Conservation (phyloP, 2,113 vertebrate species). For the Delphinapterus leucas region DNA sequence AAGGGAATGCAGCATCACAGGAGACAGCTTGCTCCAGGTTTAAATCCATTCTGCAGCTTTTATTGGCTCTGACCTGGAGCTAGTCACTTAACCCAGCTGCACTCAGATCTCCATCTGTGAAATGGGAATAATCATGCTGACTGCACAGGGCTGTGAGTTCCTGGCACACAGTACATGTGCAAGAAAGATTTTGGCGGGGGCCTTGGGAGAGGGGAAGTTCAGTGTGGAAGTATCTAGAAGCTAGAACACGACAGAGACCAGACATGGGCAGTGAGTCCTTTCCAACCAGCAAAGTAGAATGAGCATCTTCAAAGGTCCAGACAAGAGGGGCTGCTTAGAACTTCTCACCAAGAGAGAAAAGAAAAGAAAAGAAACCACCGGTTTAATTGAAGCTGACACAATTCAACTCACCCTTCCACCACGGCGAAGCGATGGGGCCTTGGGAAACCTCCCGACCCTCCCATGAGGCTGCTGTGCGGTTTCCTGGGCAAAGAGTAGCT, state of each 20-base stretch:
- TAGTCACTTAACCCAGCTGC: rapidly evolving
- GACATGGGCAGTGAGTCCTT: not conserved
- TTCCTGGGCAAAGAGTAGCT: not conserved
- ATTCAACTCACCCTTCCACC: rapidly evolving
- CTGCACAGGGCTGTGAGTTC: not conserved
- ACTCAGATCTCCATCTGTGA: not conserved
- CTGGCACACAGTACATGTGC: not conserved
- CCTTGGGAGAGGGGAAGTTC: not conserved
- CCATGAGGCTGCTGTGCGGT: not conserved
- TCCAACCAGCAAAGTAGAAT: not conserved
- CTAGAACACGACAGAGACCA: not conserved
- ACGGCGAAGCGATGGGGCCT: rapidly evolving
- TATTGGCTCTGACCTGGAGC: not conserved
- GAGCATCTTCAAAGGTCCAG: not conserved
- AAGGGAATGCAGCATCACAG: rapidly evolving
- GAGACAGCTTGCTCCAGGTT: not conserved
- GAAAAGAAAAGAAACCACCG: not conserved
- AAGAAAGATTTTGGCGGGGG: not conserved
- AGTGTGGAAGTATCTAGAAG: not conserved
- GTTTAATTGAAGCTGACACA: rapidly evolving
- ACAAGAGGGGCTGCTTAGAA: not conserved
- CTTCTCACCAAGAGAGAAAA: not conserved
- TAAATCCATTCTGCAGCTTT: not conserved
- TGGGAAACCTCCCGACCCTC: not conserved
- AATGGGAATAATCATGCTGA: not conserved